These are phyloP conservation scores for Drosophila ercepeae DNA, from an alignment of 1,140 invertebrate species.

Conservation along the genomic window DNA sequence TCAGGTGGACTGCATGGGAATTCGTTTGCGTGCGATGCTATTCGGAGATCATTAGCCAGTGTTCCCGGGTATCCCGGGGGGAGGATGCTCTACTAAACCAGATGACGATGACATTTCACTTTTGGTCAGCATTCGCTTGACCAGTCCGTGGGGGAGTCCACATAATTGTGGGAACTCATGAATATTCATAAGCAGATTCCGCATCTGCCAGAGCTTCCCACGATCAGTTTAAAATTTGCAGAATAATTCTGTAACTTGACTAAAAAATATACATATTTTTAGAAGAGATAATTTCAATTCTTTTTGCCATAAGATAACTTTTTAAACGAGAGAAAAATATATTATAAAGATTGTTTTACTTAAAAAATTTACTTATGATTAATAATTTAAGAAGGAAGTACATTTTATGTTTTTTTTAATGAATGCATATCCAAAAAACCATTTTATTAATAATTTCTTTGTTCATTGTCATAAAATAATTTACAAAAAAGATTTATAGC, in stretches of 20 bases:
- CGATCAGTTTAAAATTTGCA: conserved; percentile 1
- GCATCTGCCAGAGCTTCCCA: conserved; percentile 31
- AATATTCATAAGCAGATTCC: conserved; percentile 45
- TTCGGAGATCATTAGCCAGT: conserved; percentile 57
- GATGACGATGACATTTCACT: conserved; percentile 82
- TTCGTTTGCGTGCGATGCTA: conserved; percentile 78
- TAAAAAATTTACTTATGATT: too few species aligned
- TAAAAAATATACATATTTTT: too few species aligned
- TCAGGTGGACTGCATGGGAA: conserved; percentile 80
- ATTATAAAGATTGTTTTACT: too few species aligned
- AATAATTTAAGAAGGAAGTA: too few species aligned
- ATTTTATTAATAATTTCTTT: background rate
- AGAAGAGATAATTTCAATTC: too few species aligned
- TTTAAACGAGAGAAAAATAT: too few species aligned
- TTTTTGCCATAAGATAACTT: too few species aligned
- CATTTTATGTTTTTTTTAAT: too few species aligned
- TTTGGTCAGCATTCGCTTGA: conserved; percentile 30
- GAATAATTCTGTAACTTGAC: background rate
- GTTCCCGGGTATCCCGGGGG: background rate
- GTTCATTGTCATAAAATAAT: background rate
- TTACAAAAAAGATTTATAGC: background rate
- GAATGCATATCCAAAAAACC: too few species aligned
- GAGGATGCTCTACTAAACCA: conserved; percentile 79
- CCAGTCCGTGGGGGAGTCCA: conserved; percentile 20
- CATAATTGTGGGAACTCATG: conserved; percentile 70